Percentiles rank a stretch among this genome's conserved stretches.
phyloP scores from a whole-genome alignment of 2,113 vertebrate genomes.

The Fulica atra region DNA sequence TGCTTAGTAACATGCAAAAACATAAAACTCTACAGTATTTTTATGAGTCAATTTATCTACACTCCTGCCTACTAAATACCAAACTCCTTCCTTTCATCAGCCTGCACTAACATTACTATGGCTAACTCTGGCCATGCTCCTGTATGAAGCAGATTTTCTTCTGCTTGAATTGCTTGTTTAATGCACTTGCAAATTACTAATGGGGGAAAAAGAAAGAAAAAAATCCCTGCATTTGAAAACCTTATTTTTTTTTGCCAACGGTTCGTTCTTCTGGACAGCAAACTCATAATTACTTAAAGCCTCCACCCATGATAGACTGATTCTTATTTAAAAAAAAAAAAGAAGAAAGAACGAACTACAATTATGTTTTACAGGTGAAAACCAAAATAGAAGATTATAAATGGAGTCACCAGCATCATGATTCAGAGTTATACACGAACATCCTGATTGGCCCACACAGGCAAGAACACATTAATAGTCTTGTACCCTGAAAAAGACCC shows the following conservation, averaged over 20 bases:
- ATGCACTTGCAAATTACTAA: neutral
- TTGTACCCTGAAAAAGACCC: no score
- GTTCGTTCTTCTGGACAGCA: neutral
- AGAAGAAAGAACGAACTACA: neutral
- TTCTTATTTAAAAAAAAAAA: neutral
- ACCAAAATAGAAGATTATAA: neutral
- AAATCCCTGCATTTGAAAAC: neutral
- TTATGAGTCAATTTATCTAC: neutral
- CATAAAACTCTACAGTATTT: neutral
- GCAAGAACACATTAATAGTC: neutral
- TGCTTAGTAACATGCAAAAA: conserved; percentile 5
- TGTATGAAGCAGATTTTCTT: neutral
- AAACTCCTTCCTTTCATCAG: neutral
- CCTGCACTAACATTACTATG: neutral
- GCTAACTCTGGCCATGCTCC: neutral
- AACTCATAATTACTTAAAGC: neutral
- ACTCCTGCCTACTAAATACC: neutral
- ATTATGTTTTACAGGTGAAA: neutral
- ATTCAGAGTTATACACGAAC: neutral
- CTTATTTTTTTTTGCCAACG: neutral
- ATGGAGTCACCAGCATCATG: neutral
- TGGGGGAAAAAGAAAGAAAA: neutral
- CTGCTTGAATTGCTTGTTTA: neutral
- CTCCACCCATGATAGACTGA: neutral
- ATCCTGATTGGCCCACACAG: neutral